These are phyloP conservation scores for Pteria penguin DNA, from an alignment of 2,888 invertebrate species.

Conservation along the genomic window DNA sequence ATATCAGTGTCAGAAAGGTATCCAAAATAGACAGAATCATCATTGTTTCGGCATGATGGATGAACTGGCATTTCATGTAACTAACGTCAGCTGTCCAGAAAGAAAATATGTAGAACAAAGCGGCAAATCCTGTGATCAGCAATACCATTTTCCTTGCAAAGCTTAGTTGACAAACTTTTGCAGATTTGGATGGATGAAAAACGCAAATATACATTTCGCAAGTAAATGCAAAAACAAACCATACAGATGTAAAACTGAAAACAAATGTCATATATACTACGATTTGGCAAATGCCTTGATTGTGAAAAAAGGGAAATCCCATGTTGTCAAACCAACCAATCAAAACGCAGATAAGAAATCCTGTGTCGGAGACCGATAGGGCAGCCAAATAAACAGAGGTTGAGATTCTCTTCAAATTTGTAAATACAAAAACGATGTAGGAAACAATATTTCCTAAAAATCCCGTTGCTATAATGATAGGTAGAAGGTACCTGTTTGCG, in stretches of 20 bases:
- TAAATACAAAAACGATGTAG: conserved; percentile 61
- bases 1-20: conserved; percentile 86
- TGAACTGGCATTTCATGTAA: conserved; percentile 44
- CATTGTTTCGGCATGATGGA: conserved; percentile 45
- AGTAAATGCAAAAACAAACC: conserved; percentile 68
- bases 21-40: conserved; percentile 82
- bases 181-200: conserved; percentile 55
- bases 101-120: conserved; percentile 55
- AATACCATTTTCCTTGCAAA: conserved; percentile 54
- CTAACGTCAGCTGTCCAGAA: conserved; percentile 60
- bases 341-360: conserved; percentile 61
- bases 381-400: conserved; percentile 67
- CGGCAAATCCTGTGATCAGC: conserved; percentile 46
- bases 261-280: conserved; percentile 64
- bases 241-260: conserved; percentile 68
- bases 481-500: conserved; percentile 55
- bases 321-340: conserved; percentile 65
- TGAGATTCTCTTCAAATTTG: conserved; percentile 59
- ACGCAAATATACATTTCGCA: conserved; percentile 65
- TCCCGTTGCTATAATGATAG: conserved; percentile 63
- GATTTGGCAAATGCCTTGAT: conserved; percentile 61
- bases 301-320: conserved; percentile 56
- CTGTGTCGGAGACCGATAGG: conserved; percentile 61
- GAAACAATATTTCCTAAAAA: conserved; percentile 63
- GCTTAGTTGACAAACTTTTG: conserved; percentile 48